Evolutionary conservation across 2,888 invertebrate genomes (phyloP).

Genomic region (Hirudinaria manillensis): DNA sequence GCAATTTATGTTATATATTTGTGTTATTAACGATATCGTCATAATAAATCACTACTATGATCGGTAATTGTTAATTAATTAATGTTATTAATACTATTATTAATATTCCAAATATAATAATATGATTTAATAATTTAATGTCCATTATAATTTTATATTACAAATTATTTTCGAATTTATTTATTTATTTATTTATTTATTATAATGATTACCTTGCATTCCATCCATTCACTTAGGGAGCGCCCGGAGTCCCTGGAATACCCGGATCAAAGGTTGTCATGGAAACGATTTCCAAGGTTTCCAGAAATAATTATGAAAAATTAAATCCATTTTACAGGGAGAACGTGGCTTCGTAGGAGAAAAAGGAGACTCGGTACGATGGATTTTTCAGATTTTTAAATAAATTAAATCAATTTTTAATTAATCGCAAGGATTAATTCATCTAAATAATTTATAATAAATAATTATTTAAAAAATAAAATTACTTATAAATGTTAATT

Average conservation of each 20-base stretch:
- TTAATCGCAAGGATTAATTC: background rate
- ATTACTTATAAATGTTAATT: background rate
- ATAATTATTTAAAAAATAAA: background rate
- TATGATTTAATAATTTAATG: no score
- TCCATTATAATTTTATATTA: no score
- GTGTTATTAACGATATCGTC: no score
- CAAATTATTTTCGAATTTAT: no score
- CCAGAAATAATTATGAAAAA: background rate
- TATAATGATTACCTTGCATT: background rate
- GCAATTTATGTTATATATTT: no score
- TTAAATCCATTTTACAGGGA: constrained; percentile 11
- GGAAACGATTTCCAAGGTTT: background rate
- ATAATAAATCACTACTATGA: background rate
- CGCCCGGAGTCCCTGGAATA: background rate
- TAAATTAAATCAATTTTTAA: background rate
- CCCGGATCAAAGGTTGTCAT: constrained; percentile 16
- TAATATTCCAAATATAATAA: background rate
- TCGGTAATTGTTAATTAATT: background rate
- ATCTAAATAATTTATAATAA: background rate
- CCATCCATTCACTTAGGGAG: background rate
- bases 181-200: background rate
- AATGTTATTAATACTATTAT: background rate
- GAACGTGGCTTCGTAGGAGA: constrained; percentile 27
- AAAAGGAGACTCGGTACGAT: constrained; percentile 27
- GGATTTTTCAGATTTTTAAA: background rate